Evolutionary conservation across 2,113 vertebrate species (phyloP), one percentile per base, ranked within the genome.

Genomic region (Vimba vimba): DNA sequence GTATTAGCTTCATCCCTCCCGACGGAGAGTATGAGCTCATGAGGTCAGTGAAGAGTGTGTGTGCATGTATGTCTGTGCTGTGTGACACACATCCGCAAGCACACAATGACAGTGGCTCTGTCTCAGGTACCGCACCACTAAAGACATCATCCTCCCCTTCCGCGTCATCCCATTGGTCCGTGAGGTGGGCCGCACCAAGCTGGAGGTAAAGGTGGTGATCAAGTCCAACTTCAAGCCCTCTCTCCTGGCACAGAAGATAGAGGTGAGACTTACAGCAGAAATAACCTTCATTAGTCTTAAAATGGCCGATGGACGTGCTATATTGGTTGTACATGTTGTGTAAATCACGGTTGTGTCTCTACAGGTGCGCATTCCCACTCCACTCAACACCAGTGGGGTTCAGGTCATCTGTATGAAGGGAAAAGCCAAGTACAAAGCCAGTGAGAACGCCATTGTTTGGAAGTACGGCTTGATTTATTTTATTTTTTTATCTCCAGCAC

Each of bases 341-440:
- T 87, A 50, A 79, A 36, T 68, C 4, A 50, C 3, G 13, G 27
- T 3, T 78, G 85, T 93, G 89, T 39, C 7, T 84, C 33, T 39
- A 57, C 89, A 99, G 98, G 98, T 99, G 89, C 97, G 97, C 85
- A 99, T 99, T 90, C 98, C 98, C 76, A 99, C 98, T 0, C 98
- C 98, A 0, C 95, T 99, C 86, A 99, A 99, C 91, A 99, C 98
- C 88, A 99, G 98, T 1, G 98, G 98, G 1, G 98, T 99, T 87
- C 98, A 99, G 90, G 98, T 99, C 90, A 99, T 99, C 94, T 99
- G 98, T 91, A 99, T 99, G 98, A 99, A 99, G 94, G 98, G 98
- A 89, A 99, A 99, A 91, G 98, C 98, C 0, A 99, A 99, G 93
- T 99, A 99, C 94, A 99, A 99, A 92, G 98, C 98, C 95, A 99